Percentiles rank a stretch among this genome's conserved stretches.
Conservation (phyloP, 2,113 vertebrate genomes). For the Toxotes chatareus region DNA sequence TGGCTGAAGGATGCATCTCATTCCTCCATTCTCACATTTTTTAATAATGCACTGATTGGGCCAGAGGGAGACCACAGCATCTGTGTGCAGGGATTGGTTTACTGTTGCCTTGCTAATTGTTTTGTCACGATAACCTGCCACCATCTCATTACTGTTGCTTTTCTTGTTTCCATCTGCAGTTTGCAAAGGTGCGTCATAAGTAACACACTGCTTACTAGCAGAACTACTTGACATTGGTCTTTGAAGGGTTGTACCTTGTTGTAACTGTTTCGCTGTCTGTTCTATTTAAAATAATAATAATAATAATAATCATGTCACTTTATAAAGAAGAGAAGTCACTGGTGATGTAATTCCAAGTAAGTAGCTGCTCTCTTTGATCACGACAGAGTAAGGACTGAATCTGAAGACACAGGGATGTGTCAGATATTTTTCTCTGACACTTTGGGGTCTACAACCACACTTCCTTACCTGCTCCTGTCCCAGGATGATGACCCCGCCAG, state of each 20-base stretch:
- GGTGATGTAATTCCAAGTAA: neutral
- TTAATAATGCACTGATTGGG: neutral
- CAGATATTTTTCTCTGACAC: neutral
- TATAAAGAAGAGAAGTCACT: too few species aligned
- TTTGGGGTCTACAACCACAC: neutral
- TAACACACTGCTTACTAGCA: neutral
- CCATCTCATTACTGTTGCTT: slow-evolving; percentile 29
- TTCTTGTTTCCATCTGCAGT: slow-evolving; percentile 32
- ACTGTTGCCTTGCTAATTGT: slow-evolving; percentile 10
- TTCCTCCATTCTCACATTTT: neutral
- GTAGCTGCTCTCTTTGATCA: neutral
- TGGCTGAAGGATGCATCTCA: neutral
- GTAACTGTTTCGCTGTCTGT: slow-evolving; percentile 8
- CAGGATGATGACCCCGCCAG: slow-evolving; percentile 94
- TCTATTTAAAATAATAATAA: neutral
- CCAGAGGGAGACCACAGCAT: neutral
- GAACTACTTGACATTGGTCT: slow-evolving; percentile 28
- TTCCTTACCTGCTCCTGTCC: slow-evolving; percentile 96
- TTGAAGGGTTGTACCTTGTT: slow-evolving; percentile 5
- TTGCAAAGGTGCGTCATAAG: slow-evolving; percentile 25
- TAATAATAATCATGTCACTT: neutral
- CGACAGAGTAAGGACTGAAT: neutral
- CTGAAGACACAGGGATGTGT: neutral
- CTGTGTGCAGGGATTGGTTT: neutral
- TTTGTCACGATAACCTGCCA: slow-evolving; percentile 26